Base-by-base conservation (phyloP, 2,888 invertebrate species). In the Calliopum simillimum region DNA sequence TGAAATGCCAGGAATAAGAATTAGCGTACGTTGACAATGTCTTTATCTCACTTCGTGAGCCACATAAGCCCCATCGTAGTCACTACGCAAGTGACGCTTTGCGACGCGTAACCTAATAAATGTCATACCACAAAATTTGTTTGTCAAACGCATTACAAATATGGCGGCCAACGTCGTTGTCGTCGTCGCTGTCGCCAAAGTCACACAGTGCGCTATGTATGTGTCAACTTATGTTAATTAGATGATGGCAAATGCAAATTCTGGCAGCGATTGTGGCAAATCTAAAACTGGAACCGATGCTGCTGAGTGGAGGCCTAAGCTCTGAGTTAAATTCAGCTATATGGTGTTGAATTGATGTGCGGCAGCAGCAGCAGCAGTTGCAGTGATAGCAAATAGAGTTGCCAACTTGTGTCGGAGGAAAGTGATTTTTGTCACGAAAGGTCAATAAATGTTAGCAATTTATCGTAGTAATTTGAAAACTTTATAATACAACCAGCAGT, bases 161-260 rank as follows among this genome's bases (percentile, higher is more conserved):
- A 58, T 67, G 67, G 49, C 67, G 58, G 51, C 33, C 58, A 33
- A 33, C 33, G 33, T 33, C 33, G 33, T 8, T 33, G 33, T 33
- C 33, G 33, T 8, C 33, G 33, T 33, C 33, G 33, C 33, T 33
- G 33, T 33, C 33, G 33, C 33, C 33, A 33, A 33, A 33, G 33
- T 33, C 33, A 33, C 33, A 33, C n/a, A n/a, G n/a, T n/a, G 67
- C 46, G 47, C 58, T 49, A 47, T 59, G 33, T 33, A 33, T 33
- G 46, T 47, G 41, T 66, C 58, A 58, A 49, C 49, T 67, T 67
- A 58, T 67, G 59, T 59, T 67, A 67, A 67, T 67, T 67, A 59
- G 67, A 44, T 19, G 59, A n/a, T 49, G 58, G 33, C 47, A 25
- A 55, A 53, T 65, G 58, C 59, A 49, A 58, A 58, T 33, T 58